These are phyloP conservation scores for Callyntrura guangdongensis DNA, from an alignment of 2,888 invertebrate species.

Conservation along the genomic window DNA sequence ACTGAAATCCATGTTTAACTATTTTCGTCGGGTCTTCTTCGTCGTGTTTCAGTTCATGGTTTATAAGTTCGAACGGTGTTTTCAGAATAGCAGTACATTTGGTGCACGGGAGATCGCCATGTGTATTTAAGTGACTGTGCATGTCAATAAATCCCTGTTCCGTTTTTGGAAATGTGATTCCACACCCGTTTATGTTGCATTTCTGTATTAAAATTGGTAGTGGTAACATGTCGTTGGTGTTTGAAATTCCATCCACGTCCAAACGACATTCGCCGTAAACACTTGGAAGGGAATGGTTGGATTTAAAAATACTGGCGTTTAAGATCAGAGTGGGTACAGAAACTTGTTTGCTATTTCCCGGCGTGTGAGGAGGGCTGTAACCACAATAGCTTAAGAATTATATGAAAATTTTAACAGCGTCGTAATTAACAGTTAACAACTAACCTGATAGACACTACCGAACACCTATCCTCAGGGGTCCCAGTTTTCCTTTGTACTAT, in stretches of 20 bases:
- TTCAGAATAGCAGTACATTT: not conserved
- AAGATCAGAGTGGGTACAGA: too few relatives aligned
- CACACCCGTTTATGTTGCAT: conserved; percentile 49
- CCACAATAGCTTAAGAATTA: too few relatives aligned
- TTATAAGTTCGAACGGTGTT: conserved; percentile 36
- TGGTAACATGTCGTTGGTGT: not conserved
- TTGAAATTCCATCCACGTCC: not conserved
- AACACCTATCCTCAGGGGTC: not conserved
- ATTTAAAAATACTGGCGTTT: not conserved
- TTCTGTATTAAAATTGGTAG: not conserved
- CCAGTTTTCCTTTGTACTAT: not conserved
- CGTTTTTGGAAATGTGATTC: conserved; percentile 31
- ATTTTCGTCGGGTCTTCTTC: not conserved
- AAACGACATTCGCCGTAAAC: not conserved
- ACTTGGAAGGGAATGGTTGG: not conserved
- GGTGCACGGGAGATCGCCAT: not conserved
- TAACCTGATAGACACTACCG: too few relatives aligned
- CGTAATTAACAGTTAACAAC: too few relatives aligned
- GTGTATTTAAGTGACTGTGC: conserved; percentile 33
- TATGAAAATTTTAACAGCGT: too few relatives aligned
- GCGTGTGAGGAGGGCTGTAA: not conserved
- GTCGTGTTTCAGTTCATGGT: conserved; percentile 50
- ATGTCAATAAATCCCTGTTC: not conserved
- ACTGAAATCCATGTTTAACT: conserved; percentile 45
- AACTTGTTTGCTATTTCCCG: too few relatives aligned